These are phyloP conservation scores for Scolopax rusticola DNA, from an alignment of 2,797 vertebrate species.

Conservation along the genomic window DNA sequence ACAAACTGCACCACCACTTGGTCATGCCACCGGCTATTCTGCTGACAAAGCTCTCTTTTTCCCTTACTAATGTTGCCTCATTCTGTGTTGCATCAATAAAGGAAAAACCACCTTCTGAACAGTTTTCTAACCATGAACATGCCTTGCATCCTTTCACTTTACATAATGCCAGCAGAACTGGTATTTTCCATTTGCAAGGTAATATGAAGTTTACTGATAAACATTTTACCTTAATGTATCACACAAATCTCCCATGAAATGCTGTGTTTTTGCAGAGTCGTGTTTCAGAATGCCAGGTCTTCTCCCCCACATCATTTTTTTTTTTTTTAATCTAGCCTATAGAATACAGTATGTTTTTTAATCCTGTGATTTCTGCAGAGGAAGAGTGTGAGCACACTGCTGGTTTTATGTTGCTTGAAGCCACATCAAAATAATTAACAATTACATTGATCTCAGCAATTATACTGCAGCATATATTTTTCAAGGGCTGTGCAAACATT, in stretches of 20 bases:
- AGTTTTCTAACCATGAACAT: not conserved
- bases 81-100: not conserved
- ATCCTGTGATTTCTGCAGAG: not conserved
- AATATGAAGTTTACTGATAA: not conserved
- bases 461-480: not conserved
- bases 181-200: not conserved
- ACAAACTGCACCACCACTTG: not conserved
- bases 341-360: not conserved
- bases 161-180: not conserved
- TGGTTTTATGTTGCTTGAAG: not conserved
- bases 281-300: not conserved
- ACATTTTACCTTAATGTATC: not conserved
- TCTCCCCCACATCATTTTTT: not conserved
- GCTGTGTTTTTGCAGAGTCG: not conserved
- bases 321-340: not conserved
- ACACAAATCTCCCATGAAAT: not conserved
- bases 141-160: not conserved
- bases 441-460: not conserved
- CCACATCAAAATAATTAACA: conserved; percentile 30
- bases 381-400: not conserved
- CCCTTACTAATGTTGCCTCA: not conserved
- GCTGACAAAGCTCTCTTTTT: not conserved
- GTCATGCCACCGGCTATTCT: not conserved
- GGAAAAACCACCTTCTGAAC: not conserved
- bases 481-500: not conserved